Percentiles rank a stretch among this genome's conserved stretches.
Conservation (phyloP, 2,888 invertebrate genomes). For the Cylloceria caligata region DNA sequence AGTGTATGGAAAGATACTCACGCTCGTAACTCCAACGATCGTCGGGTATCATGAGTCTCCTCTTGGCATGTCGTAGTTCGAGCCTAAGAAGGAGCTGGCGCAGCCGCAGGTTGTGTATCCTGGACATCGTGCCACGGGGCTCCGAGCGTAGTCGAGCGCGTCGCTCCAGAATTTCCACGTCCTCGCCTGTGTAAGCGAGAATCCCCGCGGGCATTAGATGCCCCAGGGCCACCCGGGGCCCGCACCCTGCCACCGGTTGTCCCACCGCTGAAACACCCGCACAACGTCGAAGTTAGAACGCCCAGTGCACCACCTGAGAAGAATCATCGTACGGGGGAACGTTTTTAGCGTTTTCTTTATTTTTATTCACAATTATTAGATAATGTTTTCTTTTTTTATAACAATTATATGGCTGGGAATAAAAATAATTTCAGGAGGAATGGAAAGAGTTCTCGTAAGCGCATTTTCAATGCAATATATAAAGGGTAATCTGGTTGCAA, state of each 20-base stretch:
- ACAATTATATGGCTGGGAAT: background rate
- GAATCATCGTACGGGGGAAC: conserved; percentile 79
- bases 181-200: conserved; percentile 85
- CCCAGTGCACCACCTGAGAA: conserved; percentile 84
- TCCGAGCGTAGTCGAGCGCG: conserved; percentile 83
- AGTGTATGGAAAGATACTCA: conserved; percentile 79
- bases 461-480: no score
- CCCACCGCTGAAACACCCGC: conserved; percentile 84
- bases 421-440: background rate
- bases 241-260: conserved; percentile 81
- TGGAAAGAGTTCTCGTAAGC: background rate
- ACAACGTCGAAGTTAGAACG: conserved; percentile 84
- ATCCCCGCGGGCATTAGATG: conserved; percentile 77
- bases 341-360: conserved; percentile 73
- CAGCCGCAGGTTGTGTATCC: conserved; percentile 83
- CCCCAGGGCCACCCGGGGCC: conserved; percentile 75
- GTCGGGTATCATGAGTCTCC: conserved; percentile 85
- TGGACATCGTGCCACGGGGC: conserved; percentile 84
- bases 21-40: conserved; percentile 86
- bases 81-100: conserved; percentile 85
- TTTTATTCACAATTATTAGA: conserved; percentile 2
- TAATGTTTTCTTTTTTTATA: background rate
- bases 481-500: no score
- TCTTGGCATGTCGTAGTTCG: conserved; percentile 86
- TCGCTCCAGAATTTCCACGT: conserved; percentile 85